Percentiles rank a stretch among this genome's conserved stretches.
These are phyloP conservation scores for Torymus auratus DNA, from an alignment of 2,888 invertebrate species.

Conservation along the genomic window DNA sequence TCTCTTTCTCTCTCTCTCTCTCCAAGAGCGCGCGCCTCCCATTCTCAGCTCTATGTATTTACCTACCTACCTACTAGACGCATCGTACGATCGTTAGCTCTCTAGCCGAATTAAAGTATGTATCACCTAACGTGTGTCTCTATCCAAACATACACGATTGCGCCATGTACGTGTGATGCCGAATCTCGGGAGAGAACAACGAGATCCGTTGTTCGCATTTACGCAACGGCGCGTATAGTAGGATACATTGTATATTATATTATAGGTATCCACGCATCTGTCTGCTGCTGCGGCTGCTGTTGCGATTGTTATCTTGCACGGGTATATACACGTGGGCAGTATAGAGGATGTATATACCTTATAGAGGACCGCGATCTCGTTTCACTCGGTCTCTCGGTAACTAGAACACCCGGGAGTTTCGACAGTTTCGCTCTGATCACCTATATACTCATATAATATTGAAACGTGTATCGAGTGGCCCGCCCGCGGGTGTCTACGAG, in stretches of 20 bases:
- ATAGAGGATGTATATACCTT: not conserved
- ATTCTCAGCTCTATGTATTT: not conserved
- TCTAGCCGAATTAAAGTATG: no score
- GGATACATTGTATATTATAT: conserved; percentile 32
- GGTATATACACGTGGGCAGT: not conserved
- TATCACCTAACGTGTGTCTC: no score
- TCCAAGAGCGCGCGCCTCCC: not conserved
- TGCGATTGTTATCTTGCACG: conserved; percentile 39
- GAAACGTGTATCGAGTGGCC: no score
- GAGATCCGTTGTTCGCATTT: conserved; percentile 11
- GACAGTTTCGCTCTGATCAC: conserved; percentile 23
- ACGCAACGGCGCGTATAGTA: no score
- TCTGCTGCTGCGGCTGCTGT: not conserved
- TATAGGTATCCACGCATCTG: not conserved
- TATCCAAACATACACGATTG: not conserved
- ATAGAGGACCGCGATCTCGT: not conserved
- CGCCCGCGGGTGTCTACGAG: no score
- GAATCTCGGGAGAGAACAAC: conserved; percentile 20
- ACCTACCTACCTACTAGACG: not conserved
- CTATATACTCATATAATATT: no score
- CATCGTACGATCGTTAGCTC: not conserved
- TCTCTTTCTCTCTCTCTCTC: not conserved
- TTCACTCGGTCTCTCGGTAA: not conserved
- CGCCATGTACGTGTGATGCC: not conserved
- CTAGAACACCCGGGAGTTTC: conserved; percentile 15